Evolutionary conservation across 2,888 invertebrate genomes (phyloP).

Genomic region (Melanophora roralis): DNA sequence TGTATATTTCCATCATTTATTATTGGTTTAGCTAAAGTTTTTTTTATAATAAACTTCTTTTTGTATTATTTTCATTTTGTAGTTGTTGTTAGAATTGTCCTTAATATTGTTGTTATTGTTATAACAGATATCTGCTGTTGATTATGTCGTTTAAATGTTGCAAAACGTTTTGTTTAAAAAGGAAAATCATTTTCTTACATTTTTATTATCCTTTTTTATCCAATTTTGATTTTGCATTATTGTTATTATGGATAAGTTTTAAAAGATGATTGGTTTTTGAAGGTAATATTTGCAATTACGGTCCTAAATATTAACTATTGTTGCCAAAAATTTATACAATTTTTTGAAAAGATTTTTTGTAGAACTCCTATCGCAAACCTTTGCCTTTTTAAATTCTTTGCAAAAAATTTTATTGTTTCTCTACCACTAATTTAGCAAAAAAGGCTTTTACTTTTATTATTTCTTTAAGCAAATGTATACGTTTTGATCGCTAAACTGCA

Average conservation of each 20-base stretch:
- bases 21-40: constrained; percentile 31
- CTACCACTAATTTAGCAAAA: too few relatives aligned
- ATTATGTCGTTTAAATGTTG: constrained; percentile 50
- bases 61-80: constrained; percentile 20
- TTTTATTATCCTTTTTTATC: neutral
- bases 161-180: neutral
- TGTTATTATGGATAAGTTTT: constrained; percentile 17
- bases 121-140: constrained; percentile 46
- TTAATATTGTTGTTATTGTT: constrained; percentile 36
- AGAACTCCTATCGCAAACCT: too few relatives aligned
- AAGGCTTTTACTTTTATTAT: too few relatives aligned
- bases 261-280: constrained; percentile 24
- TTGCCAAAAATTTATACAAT: neutral
- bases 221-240: constrained; percentile 4
- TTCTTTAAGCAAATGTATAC: too few relatives aligned
- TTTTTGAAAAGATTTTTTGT: neutral
- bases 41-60: constrained; percentile 23
- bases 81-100: neutral
- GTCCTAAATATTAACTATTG: neutral
- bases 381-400: too few relatives aligned
- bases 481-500: too few relatives aligned
- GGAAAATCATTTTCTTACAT: neutral
- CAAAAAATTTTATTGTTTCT: too few relatives aligned
- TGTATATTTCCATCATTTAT: constrained; percentile 1
- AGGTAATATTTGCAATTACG: neutral